These are phyloP conservation scores for Sparidentex hasta DNA, from an alignment of 2,797 vertebrate genomes.

Conservation along the genomic window DNA sequence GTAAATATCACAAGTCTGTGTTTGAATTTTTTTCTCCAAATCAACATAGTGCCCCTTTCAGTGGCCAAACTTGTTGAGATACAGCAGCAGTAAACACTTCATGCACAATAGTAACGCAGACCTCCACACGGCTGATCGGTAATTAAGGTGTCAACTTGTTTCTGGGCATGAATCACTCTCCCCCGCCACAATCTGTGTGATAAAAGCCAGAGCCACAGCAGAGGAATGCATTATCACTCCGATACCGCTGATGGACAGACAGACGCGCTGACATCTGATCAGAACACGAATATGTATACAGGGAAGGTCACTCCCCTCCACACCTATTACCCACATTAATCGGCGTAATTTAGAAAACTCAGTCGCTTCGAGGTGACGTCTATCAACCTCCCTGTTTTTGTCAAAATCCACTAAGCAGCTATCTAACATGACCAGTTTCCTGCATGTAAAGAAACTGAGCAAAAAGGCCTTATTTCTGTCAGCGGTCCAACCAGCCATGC, in stretches of 20 bases:
- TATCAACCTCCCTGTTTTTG: background rate
- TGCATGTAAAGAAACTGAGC: background rate
- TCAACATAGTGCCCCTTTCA: no score
- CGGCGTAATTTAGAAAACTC: background rate
- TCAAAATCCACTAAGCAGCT: background rate
- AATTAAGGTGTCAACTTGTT: constrained; percentile 48
- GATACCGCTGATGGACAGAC: constrained; percentile 10
- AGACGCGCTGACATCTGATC: background rate
- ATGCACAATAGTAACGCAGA: background rate
- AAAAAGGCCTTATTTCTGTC: constrained; percentile 7
- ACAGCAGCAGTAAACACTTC: constrained; percentile 19
- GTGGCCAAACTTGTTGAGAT: constrained; percentile 1
- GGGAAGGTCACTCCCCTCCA: background rate
- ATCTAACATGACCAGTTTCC: background rate
- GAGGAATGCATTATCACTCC: constrained; percentile 36
- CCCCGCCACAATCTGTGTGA: constrained; percentile 16
- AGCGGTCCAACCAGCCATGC: background rate
- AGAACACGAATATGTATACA: background rate
- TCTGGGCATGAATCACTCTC: constrained; percentile 29
- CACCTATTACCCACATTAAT: background rate
- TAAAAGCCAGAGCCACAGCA: constrained; percentile 37
- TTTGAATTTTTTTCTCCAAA: no score
- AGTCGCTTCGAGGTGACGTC: background rate
- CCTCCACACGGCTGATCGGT: background rate
- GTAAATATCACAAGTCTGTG: no score